Conservation (phyloP, 2,113 vertebrate genomes). For the Microcebus ravelobensis region DNA sequence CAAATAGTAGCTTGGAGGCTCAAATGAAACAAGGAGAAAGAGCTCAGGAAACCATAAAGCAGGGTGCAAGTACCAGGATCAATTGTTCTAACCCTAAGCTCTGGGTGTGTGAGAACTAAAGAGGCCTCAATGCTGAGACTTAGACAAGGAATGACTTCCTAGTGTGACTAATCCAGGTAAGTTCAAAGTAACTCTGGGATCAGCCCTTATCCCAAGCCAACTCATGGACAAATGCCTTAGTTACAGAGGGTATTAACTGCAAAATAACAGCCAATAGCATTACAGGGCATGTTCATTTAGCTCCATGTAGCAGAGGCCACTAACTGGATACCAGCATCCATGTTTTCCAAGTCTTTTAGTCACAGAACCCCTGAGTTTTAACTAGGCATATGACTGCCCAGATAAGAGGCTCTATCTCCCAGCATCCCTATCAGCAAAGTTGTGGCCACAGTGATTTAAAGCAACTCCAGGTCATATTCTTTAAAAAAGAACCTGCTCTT, state of each 20-base stretch:
- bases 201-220: not conserved
- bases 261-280: not conserved
- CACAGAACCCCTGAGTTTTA: not conserved
- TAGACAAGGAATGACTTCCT: not conserved
- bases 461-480: not conserved
- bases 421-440: not conserved
- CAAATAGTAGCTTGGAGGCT: not conserved
- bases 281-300: not conserved
- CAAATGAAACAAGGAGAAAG: not conserved
- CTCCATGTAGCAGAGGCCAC: not conserved
- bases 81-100: not conserved
- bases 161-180: not conserved
- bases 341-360: not conserved
- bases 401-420: not conserved
- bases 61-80: not conserved
- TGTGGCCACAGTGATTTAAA: not conserved
- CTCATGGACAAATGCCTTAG: not conserved
- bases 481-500: not conserved
- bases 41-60: not conserved
- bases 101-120: not conserved
- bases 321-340: not conserved
- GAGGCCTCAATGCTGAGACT: not conserved
- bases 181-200: not conserved
- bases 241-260: not conserved
- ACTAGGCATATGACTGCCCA: not conserved